These are phyloP conservation scores for Himalopsyche kuldschensis DNA, from an alignment of 2,888 invertebrate genomes.

Conservation along the genomic window DNA sequence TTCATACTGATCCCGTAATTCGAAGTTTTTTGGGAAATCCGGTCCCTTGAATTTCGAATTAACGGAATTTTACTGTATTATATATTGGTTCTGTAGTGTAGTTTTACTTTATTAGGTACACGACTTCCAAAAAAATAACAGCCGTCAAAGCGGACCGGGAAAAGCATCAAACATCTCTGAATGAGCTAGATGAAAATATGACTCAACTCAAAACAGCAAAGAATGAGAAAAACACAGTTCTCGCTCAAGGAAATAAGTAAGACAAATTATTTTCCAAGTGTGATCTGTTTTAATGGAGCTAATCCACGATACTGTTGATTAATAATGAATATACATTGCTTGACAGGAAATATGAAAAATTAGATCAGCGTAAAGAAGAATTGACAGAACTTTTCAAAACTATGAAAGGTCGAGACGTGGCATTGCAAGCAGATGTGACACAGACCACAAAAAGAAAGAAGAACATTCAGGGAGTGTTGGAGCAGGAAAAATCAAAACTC, in stretches of 20 bases:
- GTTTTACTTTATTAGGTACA: slow-evolving; percentile 49
- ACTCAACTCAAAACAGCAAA: slow-evolving; percentile 52
- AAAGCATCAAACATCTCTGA: slow-evolving; percentile 63
- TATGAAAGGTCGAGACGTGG: slow-evolving; percentile 67
- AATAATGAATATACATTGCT: neutral
- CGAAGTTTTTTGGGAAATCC: too few species aligned
- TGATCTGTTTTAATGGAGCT: neutral
- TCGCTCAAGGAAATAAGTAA: slow-evolving; percentile 58
- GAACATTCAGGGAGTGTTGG: slow-evolving; percentile 69
- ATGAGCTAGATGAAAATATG: slow-evolving; percentile 62
- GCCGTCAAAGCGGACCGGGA: slow-evolving; percentile 57
- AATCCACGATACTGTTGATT: neutral
- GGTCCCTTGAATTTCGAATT: too few species aligned
- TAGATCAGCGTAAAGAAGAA: slow-evolving; percentile 62
- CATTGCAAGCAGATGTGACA: slow-evolving; percentile 66
- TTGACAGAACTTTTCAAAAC: slow-evolving; percentile 63
- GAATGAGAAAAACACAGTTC: slow-evolving; percentile 51
- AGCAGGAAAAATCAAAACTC: slow-evolving; percentile 69
- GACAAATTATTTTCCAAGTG: slow-evolving; percentile 41
- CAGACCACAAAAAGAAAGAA: slow-evolving; percentile 75
- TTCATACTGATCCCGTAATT: too few species aligned
- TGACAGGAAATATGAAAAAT: slow-evolving; percentile 61
- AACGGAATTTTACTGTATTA: too few species aligned
- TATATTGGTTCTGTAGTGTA: too few species aligned
- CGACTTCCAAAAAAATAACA: slow-evolving; percentile 61